Percentiles rank a stretch among this genome's conserved stretches.
These are phyloP conservation scores for Clitarchus hookeri DNA, from an alignment of 2,888 invertebrate species.

Conservation along the genomic window DNA sequence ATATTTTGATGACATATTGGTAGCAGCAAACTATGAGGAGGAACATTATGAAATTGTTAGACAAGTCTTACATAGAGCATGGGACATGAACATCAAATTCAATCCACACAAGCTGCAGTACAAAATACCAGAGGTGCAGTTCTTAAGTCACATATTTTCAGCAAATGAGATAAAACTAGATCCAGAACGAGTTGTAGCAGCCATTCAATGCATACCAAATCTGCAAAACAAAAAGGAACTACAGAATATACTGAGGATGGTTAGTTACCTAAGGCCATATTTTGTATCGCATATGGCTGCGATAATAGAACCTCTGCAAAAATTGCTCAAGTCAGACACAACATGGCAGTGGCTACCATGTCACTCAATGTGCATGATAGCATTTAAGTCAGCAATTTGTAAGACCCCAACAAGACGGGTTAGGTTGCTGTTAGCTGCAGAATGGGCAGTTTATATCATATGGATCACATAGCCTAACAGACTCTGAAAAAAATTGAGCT, in stretches of 20 bases:
- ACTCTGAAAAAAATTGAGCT: constrained; percentile 46
- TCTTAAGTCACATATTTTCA: constrained; percentile 21
- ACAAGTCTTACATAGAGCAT: constrained; percentile 17
- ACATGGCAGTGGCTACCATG: neutral
- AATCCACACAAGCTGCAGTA: constrained; percentile 24
- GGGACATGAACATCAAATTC: neutral
- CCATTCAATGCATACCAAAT: neutral
- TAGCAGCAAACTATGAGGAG: neutral
- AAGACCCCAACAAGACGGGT: constrained; percentile 31
- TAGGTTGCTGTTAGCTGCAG: constrained; percentile 35
- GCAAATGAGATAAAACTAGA: constrained; percentile 17
- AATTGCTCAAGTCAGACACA: constrained; percentile 8
- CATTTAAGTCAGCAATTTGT: constrained; percentile 17
- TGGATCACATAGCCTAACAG: constrained; percentile 48
- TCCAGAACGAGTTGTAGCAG: neutral
- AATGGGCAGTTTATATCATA: constrained; percentile 50
- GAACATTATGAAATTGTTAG: constrained; percentile 6
- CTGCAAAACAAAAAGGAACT: no score
- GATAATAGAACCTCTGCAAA: constrained; percentile 31
- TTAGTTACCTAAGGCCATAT: constrained; percentile 28
- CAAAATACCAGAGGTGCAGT: neutral
- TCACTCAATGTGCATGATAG: neutral
- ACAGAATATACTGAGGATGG: no score
- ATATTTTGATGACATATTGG: neutral
- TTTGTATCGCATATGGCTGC: constrained; percentile 26